A percentile compares a stretch with the other conserved stretches of the same genome.
These are phyloP conservation scores for Enteromius treurensis DNA, from an alignment of 2,797 vertebrate genomes.

Conservation along the genomic window DNA sequence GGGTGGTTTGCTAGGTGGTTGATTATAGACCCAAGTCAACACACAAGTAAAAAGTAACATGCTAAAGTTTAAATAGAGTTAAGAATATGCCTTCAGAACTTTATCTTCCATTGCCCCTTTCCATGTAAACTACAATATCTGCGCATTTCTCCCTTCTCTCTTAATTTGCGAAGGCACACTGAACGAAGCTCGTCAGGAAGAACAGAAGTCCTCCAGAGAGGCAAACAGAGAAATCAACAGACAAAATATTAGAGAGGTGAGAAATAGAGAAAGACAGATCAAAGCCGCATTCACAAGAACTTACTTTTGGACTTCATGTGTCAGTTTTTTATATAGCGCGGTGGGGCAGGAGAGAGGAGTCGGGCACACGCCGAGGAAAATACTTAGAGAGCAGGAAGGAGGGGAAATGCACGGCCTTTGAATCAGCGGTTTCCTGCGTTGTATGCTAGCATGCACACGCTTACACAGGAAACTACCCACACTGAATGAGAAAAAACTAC, in stretches of 20 bases:
- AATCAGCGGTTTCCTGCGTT: conserved; percentile 71
- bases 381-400: conserved; percentile 70
- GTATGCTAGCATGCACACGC: conserved; percentile 6
- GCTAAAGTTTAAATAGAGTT: neutral
- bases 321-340: neutral
- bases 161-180: neutral
- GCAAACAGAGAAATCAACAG: conserved; percentile 26
- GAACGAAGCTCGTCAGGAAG: neutral
- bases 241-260: neutral
- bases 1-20: neutral
- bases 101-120: neutral
- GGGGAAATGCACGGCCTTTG: conserved; percentile 67
- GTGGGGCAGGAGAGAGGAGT: conserved; percentile 49
- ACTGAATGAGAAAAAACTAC: neutral
- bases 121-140: neutral
- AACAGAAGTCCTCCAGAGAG: conserved; percentile 33
- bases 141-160: neutral
- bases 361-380: conserved; percentile 55
- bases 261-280: neutral
- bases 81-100: neutral
- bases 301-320: neutral
- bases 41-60: neutral
- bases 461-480: conserved; percentile 45
- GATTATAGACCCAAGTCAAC: neutral
- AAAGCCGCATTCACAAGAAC: neutral